phyloP scores from a whole-genome alignment of 2,888 invertebrate genomes.

The Rhorus exstirpatorius region DNA sequence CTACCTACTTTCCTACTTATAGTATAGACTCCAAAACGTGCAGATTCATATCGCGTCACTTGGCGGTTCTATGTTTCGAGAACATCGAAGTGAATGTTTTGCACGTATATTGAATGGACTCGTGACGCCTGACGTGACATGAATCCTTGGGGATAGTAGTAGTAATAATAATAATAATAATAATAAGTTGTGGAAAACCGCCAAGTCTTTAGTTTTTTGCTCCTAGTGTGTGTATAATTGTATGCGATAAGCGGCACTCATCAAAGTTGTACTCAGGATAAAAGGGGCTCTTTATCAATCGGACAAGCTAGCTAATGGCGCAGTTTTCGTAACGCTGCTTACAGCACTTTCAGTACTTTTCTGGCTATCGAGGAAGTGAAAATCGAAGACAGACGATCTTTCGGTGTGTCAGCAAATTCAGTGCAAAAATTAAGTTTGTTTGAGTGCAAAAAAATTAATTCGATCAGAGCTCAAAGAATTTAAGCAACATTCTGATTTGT shows the following conservation, averaged over 20 bases:
- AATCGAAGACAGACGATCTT: background rate
- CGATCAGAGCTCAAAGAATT: no score
- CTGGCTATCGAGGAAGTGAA: background rate
- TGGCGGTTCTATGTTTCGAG: conserved; percentile 3
- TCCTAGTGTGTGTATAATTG: background rate
- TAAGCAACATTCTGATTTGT: no score
- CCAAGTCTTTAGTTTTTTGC: conserved; percentile 14
- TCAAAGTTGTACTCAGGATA: conserved; percentile 26
- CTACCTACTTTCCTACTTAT: background rate
- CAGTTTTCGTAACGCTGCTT: conserved; percentile 6
- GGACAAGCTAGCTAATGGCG: conserved; percentile 12
- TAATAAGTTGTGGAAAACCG: conserved; percentile 14
- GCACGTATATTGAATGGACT: conserved; percentile 3
- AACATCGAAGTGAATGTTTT: background rate
- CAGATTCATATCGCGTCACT: background rate
- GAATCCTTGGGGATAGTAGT: conserved; percentile 13
- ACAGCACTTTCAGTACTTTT: conserved; percentile 3
- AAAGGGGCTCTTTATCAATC: conserved; percentile 15
- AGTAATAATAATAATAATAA: background rate
- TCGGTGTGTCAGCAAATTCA: background rate
- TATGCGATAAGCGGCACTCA: conserved; percentile 45
- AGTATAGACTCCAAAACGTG: background rate
- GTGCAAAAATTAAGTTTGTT: background rate
- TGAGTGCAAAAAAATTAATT: no score
- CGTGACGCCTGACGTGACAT: conserved; percentile 25